Base-by-base conservation (phyloP, 2,888 invertebrate species). In the Euclidia mi region DNA sequence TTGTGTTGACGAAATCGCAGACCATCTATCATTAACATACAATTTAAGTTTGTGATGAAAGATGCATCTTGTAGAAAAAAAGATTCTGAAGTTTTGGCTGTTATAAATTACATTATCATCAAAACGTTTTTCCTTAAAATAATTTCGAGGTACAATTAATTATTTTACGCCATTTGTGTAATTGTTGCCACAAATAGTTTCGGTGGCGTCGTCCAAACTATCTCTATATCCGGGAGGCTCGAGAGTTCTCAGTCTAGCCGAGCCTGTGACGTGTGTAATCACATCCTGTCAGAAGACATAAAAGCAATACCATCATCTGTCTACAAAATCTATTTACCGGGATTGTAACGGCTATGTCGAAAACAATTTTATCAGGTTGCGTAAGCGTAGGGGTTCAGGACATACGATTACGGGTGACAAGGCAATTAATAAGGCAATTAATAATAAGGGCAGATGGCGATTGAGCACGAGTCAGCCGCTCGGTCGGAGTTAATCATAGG, bases 351-450 rank as follows among this genome's bases (percentile, higher is more conserved):
- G 58, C 46, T 49, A 59, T 60, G 66, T 71, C 66, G 64, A 78
- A 79, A 79, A 84, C 82, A 82, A 79, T 82, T 80, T 74, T 66
- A 75, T 76, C 71, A 74, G 75, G 83, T 75, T 81, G 80, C 78
- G 79, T 79, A 72, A 69, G 71, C 71, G 71, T 76, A 56, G 55
- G 56, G 77, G 76, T 71, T 71, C 44, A 87, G 91, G 89, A 89
- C 88, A 84, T 84, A 89, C 89, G 91, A 91, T 90, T 91, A 91
- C 88, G 81, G 84, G 85, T 92, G 92, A 92, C 92, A 91, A 91
- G 91, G 91, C 92, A 93, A 93, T 93, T 92, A 93, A 92, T 93
- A n/a, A n/a, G n/a, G n/a, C n/a, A n/a, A n/a, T n/a, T n/a, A n/a
- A n/a, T n/a, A n/a, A n/a, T n/a, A 92, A 93, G 91, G 92, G 92